Percentiles rank a stretch among this genome's conserved stretches.
These are phyloP conservation scores for Drosophila multiciliata DNA, from an alignment of 2,888 invertebrate genomes.

Conservation along the genomic window DNA sequence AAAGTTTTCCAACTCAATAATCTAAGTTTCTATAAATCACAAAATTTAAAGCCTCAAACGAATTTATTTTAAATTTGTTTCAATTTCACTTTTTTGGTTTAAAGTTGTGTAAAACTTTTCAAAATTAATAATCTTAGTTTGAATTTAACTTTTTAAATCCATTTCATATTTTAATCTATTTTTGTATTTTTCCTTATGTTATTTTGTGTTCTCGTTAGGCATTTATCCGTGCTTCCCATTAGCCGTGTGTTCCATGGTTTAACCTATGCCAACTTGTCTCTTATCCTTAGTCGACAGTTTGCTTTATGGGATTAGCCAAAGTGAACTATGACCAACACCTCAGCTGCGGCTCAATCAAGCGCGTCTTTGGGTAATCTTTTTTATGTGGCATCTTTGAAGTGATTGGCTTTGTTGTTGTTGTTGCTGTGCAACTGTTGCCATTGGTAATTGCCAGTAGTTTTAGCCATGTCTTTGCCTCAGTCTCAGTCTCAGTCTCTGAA, in stretches of 20 bases:
- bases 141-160: background rate
- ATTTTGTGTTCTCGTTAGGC: constrained; percentile 15
- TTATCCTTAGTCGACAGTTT: constrained; percentile 25
- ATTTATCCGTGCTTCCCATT: constrained; percentile 3
- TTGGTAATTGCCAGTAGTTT: constrained; percentile 50
- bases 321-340: constrained; percentile 11
- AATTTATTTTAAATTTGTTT: no score
- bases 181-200: constrained; percentile 6
- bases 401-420: constrained; percentile 41
- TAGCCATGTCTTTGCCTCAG: constrained; percentile 25
- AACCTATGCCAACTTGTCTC: constrained; percentile 16
- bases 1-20: background rate
- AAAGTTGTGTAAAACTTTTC: background rate
- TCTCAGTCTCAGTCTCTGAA: background rate
- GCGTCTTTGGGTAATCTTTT: constrained; percentile 18
- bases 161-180: background rate
- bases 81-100: background rate
- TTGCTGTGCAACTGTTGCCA: constrained; percentile 47
- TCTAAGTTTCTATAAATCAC: no score
- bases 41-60: no score
- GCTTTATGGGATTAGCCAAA: constrained; percentile 3
- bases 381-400: constrained; percentile 37
- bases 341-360: constrained; percentile 47
- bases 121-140: background rate
- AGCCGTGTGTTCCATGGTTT: constrained; percentile 7